Percentiles rank a stretch among this genome's conserved stretches.
Conservation (phyloP, 2,113 vertebrate species). For the Engystomops pustulosus region DNA sequence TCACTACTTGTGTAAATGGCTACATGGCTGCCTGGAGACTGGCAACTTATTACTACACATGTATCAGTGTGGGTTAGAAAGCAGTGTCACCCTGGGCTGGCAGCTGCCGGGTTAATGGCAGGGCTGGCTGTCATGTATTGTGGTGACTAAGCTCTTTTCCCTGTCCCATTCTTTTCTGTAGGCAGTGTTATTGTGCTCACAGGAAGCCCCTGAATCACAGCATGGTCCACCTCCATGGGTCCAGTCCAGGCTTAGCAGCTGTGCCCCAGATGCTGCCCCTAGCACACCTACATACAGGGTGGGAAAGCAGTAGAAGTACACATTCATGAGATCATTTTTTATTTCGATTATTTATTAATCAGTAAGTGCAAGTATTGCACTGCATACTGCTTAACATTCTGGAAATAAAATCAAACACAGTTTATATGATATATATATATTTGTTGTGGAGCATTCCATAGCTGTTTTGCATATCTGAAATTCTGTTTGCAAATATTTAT, state of each 20-base stretch:
- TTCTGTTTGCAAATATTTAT: not conserved
- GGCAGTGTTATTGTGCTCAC: slow-evolving; percentile 46
- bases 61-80: too few species aligned
- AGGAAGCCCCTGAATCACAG: slow-evolving; percentile 30
- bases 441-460: not conserved
- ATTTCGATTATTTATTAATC: too few species aligned
- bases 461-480: not conserved
- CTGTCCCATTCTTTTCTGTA: not conserved
- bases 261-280: not conserved
- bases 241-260: too few species aligned
- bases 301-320: too few species aligned
- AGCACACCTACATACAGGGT: not conserved
- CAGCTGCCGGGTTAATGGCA: slow-evolving; percentile 25
- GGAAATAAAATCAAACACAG: too few species aligned
- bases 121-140: slow-evolving; percentile 19
- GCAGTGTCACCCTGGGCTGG: not conserved
- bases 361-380: too few species aligned
- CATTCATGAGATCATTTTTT: too few species aligned
- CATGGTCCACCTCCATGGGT: not conserved
- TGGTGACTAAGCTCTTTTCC: slow-evolving; percentile 57
- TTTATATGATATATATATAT: too few species aligned
- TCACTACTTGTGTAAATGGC: not conserved
- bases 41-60: not conserved
- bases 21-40: not conserved
- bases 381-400: too few species aligned